A percentile compares a stretch with the other conserved stretches of the same genome.
phyloP scores from a whole-genome alignment of 2,113 vertebrate species.

The Sinocyclocheilus rhinocerous region DNA sequence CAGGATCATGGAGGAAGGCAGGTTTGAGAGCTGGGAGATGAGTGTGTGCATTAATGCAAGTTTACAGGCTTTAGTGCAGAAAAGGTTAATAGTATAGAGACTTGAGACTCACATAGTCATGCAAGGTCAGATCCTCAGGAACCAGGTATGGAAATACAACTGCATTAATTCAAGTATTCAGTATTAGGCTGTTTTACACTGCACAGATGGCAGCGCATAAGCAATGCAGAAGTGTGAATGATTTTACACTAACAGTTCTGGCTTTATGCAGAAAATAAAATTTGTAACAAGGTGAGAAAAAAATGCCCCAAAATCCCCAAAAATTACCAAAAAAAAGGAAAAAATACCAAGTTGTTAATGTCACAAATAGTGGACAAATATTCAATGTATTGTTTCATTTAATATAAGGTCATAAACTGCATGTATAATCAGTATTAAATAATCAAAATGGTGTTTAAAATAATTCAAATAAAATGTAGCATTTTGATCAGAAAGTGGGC shows the following conservation, averaged over 20 bases:
- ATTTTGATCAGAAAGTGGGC: background rate
- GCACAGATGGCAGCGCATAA: background rate
- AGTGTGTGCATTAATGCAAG: background rate
- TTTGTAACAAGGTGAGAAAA: too few relatives aligned
- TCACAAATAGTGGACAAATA: background rate
- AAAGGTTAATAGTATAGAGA: slow-evolving; percentile 20
- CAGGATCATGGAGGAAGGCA: slow-evolving; percentile 1
- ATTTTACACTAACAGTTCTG: background rate
- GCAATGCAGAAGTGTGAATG: background rate
- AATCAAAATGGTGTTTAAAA: background rate
- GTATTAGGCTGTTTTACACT: background rate
- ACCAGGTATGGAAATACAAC: background rate
- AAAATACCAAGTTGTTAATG: background rate
- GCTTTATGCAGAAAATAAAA: too few relatives aligned
- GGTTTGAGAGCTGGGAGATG: background rate
- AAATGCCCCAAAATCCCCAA: too few relatives aligned
- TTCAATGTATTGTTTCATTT: background rate
- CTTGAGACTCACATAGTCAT: background rate
- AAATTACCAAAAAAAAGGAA: too few relatives aligned
- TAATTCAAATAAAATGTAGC: background rate
- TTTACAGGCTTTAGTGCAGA: slow-evolving; percentile 13
- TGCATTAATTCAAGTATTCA: background rate
- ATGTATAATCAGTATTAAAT: background rate
- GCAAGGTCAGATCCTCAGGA: slow-evolving; percentile 14
- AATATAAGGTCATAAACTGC: background rate